A percentile compares a stretch with the other conserved stretches of the same genome.
Evolutionary conservation across 2,113 vertebrate species (phyloP).

Genomic region (Micromys minutus): DNA sequence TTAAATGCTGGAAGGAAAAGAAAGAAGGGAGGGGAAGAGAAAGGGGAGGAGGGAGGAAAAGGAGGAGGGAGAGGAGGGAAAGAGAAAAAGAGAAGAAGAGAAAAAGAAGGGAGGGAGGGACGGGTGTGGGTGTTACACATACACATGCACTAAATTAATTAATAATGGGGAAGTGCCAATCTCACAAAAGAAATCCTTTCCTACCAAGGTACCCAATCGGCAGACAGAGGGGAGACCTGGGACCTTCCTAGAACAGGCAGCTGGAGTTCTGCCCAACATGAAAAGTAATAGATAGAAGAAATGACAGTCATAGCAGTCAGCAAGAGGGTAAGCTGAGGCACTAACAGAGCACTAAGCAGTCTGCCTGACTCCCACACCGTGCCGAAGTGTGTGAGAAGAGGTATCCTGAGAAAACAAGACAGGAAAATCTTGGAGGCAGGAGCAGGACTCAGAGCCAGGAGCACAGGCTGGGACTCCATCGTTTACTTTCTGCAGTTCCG

Average conservation of each 20-base stretch:
- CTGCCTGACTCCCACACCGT: background rate
- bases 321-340: background rate
- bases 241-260: background rate
- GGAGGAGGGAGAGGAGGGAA: background rate
- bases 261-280: background rate
- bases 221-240: background rate
- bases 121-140: background rate
- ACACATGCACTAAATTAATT: background rate
- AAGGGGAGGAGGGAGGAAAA: fast-evolving
- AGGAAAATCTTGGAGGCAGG: background rate
- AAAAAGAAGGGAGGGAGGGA: no score
- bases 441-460: background rate
- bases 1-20: background rate
- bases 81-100: no score
- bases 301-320: background rate
- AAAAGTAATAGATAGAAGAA: background rate
- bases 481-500: background rate
- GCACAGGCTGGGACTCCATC: fast-evolving
- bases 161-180: background rate
- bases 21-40: fast-evolving
- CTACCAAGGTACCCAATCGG: background rate
- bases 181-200: background rate
- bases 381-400: background rate
- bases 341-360: background rate
- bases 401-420: background rate